Conservation (phyloP, 2,797 vertebrate species). For the Chelonia mydas region DNA sequence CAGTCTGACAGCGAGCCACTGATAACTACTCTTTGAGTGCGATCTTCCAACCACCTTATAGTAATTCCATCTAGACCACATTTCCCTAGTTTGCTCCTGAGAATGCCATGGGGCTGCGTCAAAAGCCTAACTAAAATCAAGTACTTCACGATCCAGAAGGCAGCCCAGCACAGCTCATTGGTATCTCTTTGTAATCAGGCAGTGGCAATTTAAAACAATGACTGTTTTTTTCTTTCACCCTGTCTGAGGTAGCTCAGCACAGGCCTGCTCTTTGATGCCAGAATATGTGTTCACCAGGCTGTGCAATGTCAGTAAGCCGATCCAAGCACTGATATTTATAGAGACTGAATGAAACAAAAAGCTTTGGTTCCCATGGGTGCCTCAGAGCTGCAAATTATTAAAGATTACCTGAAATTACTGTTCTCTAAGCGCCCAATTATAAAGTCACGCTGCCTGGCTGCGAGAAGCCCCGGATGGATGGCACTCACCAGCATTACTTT, state of each 20-base stretch:
- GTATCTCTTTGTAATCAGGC: slow-evolving; percentile 82
- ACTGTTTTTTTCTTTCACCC: slow-evolving; percentile 76
- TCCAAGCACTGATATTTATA: slow-evolving; percentile 76
- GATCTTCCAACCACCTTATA: neutral
- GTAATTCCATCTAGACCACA: neutral
- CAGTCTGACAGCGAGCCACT: too few relatives aligned
- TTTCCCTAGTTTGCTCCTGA: neutral
- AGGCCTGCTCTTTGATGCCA: slow-evolving; percentile 80
- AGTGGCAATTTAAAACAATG: slow-evolving; percentile 83
- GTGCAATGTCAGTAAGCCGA: slow-evolving; percentile 85
- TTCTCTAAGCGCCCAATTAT: slow-evolving; percentile 54
- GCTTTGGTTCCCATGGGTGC: slow-evolving; percentile 52
- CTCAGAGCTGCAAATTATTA: slow-evolving; percentile 66
- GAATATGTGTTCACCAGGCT: slow-evolving; percentile 82
- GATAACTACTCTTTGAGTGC: neutral
- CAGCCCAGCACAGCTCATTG: slow-evolving; percentile 56
- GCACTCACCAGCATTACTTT: neutral
- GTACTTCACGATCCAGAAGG: neutral
- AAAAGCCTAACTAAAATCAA: neutral
- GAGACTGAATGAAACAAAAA: slow-evolving; percentile 63
- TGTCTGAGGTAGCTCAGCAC: slow-evolving; percentile 82
- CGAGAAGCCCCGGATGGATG: slow-evolving; percentile 4
- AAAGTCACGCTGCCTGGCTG: slow-evolving; percentile 23
- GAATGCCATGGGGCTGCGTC: neutral
- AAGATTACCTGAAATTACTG: slow-evolving; percentile 68